These are phyloP conservation scores for Rafetus swinhoei DNA, from an alignment of 2,113 vertebrate genomes.

Conservation along the genomic window DNA sequence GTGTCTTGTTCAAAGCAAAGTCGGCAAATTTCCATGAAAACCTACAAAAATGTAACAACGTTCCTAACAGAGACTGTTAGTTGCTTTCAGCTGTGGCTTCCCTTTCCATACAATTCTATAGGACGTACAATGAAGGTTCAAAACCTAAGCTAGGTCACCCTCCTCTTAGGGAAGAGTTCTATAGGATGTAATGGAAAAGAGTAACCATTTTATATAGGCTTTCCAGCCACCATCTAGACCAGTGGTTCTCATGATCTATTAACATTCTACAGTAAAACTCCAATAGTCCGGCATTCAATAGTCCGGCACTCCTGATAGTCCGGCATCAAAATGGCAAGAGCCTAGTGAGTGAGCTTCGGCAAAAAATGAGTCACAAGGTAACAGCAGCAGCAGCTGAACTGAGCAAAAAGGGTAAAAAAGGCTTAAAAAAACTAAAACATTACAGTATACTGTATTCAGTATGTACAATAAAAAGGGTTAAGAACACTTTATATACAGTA, in stretches of 20 bases:
- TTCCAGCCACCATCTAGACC: not conserved
- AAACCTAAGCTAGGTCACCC: not conserved
- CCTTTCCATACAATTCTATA: not conserved
- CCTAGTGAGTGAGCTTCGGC: no score
- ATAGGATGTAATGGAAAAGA: not conserved
- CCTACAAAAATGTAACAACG: not conserved
- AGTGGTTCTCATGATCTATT: not conserved
- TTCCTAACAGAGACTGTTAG: not conserved
- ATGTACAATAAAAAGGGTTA: no score
- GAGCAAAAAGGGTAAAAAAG: no score
- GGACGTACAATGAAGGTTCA: not conserved
- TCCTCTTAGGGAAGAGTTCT: not conserved
- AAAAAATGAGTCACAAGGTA: no score
- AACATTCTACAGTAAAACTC: no score
- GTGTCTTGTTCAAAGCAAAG: not conserved
- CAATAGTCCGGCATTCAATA: no score
- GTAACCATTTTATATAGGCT: not conserved
- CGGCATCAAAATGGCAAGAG: no score
- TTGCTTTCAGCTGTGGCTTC: not conserved
- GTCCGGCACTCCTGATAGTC: no score
- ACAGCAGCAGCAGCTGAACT: no score
- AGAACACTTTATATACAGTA: no score
- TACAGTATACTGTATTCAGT: no score
- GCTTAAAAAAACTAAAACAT: no score
- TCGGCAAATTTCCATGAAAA: not conserved